Percentiles rank a stretch among this genome's conserved stretches.
Conservation (phyloP, 2,888 invertebrate species). For the Acanthosoma haemorrhoidale region DNA sequence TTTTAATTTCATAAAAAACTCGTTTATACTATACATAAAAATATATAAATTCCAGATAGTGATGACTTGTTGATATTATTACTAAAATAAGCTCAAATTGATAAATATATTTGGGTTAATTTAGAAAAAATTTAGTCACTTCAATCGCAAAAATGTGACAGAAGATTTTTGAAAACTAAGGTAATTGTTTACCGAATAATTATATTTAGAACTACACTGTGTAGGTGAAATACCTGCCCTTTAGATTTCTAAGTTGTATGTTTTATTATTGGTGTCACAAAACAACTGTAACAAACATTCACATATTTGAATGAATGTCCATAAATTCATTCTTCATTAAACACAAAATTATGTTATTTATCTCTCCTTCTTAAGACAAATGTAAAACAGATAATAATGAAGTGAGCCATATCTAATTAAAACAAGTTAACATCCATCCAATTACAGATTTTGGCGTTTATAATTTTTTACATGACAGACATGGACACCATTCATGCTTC, state of each 20-base stretch:
- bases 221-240: constrained; percentile 1
- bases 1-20: background rate
- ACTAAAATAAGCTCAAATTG: constrained; percentile 10
- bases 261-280: background rate
- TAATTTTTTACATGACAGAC: no score
- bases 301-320: no score
- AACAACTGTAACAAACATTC: background rate
- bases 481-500: background rate
- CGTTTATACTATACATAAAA: background rate
- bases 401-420: no score
- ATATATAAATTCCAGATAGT: background rate
- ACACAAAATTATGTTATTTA: no score
- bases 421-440: background rate
- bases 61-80: background rate
- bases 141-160: constrained; percentile 3
- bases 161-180: background rate
- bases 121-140: background rate
- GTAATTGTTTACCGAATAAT: background rate
- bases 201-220: background rate
- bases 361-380: no score
- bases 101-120: background rate
- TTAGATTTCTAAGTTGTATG: background rate
- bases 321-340: no score
- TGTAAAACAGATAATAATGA: no score
- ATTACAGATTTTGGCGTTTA: no score